phyloP scores from a whole-genome alignment of 1,140 invertebrate genomes.

The Heliothis subflexa region DNA sequence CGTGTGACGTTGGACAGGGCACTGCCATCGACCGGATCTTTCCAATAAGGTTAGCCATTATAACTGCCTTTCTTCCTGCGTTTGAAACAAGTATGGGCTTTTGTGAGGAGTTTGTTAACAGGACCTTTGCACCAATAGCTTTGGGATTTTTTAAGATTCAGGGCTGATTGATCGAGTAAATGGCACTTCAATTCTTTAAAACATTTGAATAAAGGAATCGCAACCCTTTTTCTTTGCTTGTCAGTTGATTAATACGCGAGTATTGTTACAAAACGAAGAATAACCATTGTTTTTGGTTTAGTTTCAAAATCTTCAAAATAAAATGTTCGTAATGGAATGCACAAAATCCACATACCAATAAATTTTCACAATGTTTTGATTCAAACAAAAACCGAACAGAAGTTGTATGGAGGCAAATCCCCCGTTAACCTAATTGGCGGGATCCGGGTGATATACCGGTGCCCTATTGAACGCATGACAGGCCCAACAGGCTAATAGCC shows the following conservation, averaged over 20 bases:
- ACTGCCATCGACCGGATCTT: slow-evolving; percentile 27
- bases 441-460: slow-evolving; percentile 23
- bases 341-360: background rate
- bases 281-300: no score
- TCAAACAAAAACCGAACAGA: slow-evolving; percentile 18
- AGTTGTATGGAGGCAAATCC: slow-evolving; percentile 9
- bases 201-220: no score
- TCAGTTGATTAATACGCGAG: no score
- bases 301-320: background rate
- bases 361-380: background rate
- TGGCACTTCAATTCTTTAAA: no score
- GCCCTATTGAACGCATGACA: slow-evolving; percentile 35
- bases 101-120: background rate
- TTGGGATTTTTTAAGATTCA: no score
- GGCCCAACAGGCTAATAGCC: background rate
- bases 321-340: background rate
- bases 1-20: slow-evolving; percentile 13
- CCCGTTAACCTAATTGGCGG: slow-evolving; percentile 26
- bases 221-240: no score
- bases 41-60: slow-evolving; percentile 24
- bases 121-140: background rate
- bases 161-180: no score
- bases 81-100: background rate
- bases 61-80: slow-evolving; percentile 35
- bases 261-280: no score